Conservation (phyloP, 2,113 vertebrate species). For the Kryptolebias marmoratus region DNA sequence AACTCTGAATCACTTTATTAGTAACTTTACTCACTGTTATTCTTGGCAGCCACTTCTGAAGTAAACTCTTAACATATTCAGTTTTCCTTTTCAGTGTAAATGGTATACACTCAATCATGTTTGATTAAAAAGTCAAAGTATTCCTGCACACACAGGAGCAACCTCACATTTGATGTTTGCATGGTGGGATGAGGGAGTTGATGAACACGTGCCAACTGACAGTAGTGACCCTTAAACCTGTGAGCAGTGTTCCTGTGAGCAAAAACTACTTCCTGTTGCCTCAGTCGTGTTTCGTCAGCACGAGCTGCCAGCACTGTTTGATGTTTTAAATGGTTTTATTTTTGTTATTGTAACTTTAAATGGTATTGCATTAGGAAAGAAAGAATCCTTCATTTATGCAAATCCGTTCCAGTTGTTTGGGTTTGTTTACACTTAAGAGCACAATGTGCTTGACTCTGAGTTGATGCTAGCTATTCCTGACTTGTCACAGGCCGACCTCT, state of each 20-base stretch:
- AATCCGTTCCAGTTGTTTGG: not conserved
- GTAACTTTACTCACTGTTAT: constrained; percentile 4
- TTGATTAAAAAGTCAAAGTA: not conserved
- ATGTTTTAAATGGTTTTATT: not conserved
- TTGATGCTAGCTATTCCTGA: constrained; percentile 65
- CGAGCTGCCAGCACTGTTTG: not conserved
- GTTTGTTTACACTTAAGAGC: constrained; percentile 1
- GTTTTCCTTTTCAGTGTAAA: constrained; percentile 3
- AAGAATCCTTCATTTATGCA: not conserved
- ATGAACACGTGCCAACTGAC: not conserved
- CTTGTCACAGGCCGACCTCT: constrained; percentile 75
- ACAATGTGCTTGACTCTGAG: constrained; percentile 31
- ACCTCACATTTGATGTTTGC: not conserved
- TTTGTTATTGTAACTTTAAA: not conserved
- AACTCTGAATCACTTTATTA: not conserved
- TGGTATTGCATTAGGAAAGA: not conserved
- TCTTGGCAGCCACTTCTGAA: constrained; percentile 5
- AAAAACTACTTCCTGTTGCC: not conserved
- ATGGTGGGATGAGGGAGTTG: not conserved
- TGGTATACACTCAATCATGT: not conserved
- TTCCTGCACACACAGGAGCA: not conserved
- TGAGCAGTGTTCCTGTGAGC: constrained; percentile 1
- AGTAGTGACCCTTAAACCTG: not conserved
- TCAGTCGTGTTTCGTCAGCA: not conserved
- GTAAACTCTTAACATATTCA: not conserved